These are phyloP conservation scores for Palaemon carinicauda DNA, from an alignment of 1,140 invertebrate genomes.

Conservation along the genomic window DNA sequence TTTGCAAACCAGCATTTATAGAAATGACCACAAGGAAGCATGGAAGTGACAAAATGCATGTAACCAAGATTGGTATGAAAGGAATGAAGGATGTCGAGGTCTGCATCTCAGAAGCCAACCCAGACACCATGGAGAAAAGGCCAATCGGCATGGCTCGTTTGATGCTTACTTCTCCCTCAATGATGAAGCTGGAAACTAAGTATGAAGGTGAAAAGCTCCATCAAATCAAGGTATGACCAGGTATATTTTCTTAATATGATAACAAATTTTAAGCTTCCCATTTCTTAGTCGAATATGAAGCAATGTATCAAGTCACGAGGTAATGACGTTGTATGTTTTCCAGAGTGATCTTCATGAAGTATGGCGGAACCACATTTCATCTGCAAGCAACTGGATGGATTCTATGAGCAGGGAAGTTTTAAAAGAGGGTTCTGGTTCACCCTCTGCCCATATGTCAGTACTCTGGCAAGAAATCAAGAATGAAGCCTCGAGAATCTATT, in stretches of 20 bases:
- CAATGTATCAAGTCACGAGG: too few species aligned
- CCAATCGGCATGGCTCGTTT: not conserved
- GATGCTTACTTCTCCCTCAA: not conserved
- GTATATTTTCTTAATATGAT: not conserved
- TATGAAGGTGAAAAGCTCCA: not conserved
- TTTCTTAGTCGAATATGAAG: too few species aligned
- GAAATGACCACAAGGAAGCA: not conserved
- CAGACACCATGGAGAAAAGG: not conserved
- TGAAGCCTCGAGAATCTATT: not conserved
- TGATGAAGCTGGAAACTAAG: not conserved
- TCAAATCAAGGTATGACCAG: not conserved
- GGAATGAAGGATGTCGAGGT: not conserved
- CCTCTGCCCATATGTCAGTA: not conserved
- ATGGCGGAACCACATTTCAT: too few species aligned
- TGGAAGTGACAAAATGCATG: not conserved
- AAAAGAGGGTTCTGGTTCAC: not conserved
- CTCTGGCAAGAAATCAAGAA: not conserved
- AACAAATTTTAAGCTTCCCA: too few species aligned
- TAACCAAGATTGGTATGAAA: not conserved
- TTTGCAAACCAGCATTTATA: slow-evolving; percentile 26
- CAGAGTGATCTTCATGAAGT: too few species aligned
- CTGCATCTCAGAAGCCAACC: not conserved
- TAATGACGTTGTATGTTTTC: too few species aligned
- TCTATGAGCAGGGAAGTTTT: not conserved
- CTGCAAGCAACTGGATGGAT: not conserved